phyloP scores from a whole-genome alignment of 2,113 vertebrate genomes.

The Acanthisitta chloris region DNA sequence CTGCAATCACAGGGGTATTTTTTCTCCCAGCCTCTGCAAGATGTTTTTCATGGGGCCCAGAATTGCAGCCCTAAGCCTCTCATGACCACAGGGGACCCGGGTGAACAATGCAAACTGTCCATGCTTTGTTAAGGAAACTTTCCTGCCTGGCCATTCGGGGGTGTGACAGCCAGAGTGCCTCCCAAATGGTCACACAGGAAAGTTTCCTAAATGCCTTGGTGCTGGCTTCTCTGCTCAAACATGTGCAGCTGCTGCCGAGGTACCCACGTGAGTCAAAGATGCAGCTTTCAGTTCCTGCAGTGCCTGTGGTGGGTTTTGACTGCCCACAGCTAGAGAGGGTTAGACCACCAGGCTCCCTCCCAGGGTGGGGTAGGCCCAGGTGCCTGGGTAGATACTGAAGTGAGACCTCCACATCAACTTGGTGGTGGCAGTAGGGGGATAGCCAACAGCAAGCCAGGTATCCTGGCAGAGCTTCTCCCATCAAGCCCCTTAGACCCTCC shows the following conservation, averaged over 20 bases:
- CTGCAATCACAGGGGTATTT: accelerated
- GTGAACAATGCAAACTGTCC: not conserved
- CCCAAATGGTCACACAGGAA: accelerated
- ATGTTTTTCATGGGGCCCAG: not conserved
- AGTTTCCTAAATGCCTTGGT: not conserved
- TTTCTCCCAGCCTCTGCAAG: not conserved
- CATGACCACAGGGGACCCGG: accelerated
- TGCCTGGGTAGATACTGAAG: not conserved
- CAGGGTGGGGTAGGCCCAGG: not conserved
- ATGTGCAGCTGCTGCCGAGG: not conserved
- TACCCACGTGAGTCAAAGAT: not conserved
- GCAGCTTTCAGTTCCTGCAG: accelerated
- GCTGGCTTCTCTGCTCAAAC: not conserved
- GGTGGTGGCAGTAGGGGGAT: not conserved
- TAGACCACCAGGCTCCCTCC: not conserved
- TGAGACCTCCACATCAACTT: not conserved
- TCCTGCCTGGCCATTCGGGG: not conserved
- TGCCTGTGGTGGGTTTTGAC: accelerated
- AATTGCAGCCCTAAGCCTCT: not conserved
- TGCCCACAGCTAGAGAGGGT: not conserved
- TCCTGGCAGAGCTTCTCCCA: not conserved
- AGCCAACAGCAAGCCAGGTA: not conserved
- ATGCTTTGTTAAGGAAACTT: not conserved
- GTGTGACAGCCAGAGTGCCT: not conserved
- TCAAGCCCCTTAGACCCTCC: not conserved